A percentile compares a stretch with the other conserved stretches of the same genome.
These are phyloP conservation scores for Brachirus orientalis DNA, from an alignment of 2,113 vertebrate genomes.

Conservation along the genomic window DNA sequence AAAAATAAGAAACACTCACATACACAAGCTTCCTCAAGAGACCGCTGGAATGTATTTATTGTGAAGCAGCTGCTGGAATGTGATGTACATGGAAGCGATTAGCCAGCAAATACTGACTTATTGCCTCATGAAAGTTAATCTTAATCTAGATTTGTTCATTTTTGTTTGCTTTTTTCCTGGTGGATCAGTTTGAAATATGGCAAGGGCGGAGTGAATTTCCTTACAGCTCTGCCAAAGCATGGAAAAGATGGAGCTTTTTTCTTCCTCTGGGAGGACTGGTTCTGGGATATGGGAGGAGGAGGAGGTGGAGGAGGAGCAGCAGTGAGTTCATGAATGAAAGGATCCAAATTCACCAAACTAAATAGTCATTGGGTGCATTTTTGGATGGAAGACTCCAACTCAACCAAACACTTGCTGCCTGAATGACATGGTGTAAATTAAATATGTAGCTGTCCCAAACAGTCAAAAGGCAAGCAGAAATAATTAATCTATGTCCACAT, in stretches of 20 bases:
- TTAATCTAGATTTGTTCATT: slow-evolving; percentile 39
- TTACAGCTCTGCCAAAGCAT: slow-evolving; percentile 51
- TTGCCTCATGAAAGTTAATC: slow-evolving; percentile 50
- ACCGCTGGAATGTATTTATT: slow-evolving; percentile 40
- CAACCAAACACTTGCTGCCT: slow-evolving; percentile 11
- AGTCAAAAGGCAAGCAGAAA: neutral
- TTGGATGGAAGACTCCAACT: slow-evolving; percentile 18
- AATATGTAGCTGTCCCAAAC: slow-evolving; percentile 5
- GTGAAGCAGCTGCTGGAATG: slow-evolving; percentile 40
- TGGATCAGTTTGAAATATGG: slow-evolving; percentile 53
- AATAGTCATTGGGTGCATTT: slow-evolving; percentile 7
- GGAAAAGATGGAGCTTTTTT: slow-evolving; percentile 28
- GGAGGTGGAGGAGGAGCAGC: slow-evolving; percentile 7
- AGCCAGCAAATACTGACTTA: slow-evolving; percentile 47
- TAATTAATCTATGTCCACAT: too few species aligned
- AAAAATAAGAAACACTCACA: slow-evolving; percentile 4
- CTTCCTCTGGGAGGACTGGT: slow-evolving; percentile 13
- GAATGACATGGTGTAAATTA: neutral
- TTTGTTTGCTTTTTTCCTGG: slow-evolving; percentile 9
- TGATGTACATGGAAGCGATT: slow-evolving; percentile 44
- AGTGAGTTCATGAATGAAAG: slow-evolving; percentile 42
- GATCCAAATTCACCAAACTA: slow-evolving; percentile 13
- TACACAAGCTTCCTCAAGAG: neutral
- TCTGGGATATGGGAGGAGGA: slow-evolving; percentile 23
- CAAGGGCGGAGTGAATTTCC: slow-evolving; percentile 42